A percentile compares a stretch with the other conserved stretches of the same genome.
These are phyloP conservation scores for Phrixothrix hirtus DNA, from an alignment of 2,888 invertebrate species.

Conservation along the genomic window DNA sequence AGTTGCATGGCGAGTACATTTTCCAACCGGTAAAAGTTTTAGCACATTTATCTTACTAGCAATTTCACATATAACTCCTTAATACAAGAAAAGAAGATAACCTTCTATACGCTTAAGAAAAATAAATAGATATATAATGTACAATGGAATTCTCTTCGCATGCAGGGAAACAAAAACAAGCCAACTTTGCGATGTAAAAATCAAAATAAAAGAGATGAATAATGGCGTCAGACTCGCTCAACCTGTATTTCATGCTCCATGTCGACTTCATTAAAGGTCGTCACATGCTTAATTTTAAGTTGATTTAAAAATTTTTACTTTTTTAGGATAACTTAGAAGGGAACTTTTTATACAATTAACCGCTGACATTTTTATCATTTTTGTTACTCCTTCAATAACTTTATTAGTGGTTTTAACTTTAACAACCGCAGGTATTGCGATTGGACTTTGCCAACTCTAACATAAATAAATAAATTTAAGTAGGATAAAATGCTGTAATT, in stretches of 20 bases:
- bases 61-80: constrained; percentile 25
- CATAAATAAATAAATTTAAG: too few species aligned
- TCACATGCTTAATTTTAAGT: constrained; percentile 51
- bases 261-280: constrained; percentile 56
- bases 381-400: too few species aligned
- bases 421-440: too few species aligned
- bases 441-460: too few species aligned
- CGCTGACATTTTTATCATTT: too few species aligned
- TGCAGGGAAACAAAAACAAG: constrained; percentile 51
- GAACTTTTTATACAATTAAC: too few species aligned
- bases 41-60: constrained; percentile 20
- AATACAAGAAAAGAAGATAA: constrained; percentile 42
- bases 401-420: too few species aligned
- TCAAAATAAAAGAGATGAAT: constrained; percentile 58
- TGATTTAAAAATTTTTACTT: constrained; percentile 16
- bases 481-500: too few species aligned
- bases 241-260: constrained; percentile 57
- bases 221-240: constrained; percentile 57
- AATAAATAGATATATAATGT: constrained; percentile 52
- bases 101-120: constrained; percentile 47
- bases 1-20: constrained; percentile 33
- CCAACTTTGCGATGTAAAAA: constrained; percentile 50
- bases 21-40: constrained; percentile 30
- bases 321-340: constrained; percentile 21
- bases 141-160: constrained; percentile 56